A percentile compares a stretch with the other conserved stretches of the same genome.
Evolutionary conservation across 92 coral and sea anemone species (phyloP).

Genomic region (Umimayanthus kanabou): DNA sequence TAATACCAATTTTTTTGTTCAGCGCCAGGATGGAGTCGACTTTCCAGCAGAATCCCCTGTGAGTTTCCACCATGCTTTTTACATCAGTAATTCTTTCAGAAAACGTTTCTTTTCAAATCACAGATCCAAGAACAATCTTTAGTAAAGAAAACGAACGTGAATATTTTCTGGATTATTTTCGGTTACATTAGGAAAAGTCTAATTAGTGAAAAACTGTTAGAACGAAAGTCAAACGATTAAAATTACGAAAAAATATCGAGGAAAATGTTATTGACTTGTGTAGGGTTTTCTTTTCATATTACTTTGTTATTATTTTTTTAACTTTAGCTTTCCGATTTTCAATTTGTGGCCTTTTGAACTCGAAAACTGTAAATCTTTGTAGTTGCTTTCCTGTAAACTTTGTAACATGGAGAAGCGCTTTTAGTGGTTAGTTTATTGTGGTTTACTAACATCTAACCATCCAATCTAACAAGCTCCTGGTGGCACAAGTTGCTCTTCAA

Average conservation of each 20-base stretch:
- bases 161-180: too few species aligned
- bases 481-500: slow-evolving; percentile 1
- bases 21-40: slow-evolving; percentile 19
- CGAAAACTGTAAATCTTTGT: background rate
- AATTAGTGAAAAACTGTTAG: too few species aligned
- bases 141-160: background rate
- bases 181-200: too few species aligned
- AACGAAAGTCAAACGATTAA: too few species aligned
- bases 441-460: too few species aligned
- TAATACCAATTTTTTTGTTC: background rate
- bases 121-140: background rate
- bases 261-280: too few species aligned
- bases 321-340: too few species aligned
- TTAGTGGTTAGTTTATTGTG: too few species aligned
- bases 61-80: background rate
- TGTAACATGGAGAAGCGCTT: background rate
- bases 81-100: background rate
- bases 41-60: slow-evolving; percentile 10
- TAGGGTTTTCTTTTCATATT: too few species aligned
- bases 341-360: too few species aligned
- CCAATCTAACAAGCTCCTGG: slow-evolving; percentile 20
- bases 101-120: background rate
- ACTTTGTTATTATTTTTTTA: too few species aligned
- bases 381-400: background rate
- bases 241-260: too few species aligned